A percentile compares a stretch with the other conserved stretches of the same genome.
These are phyloP conservation scores for Halichoeres trimaculatus DNA, from an alignment of 2,113 vertebrate species.

Conservation along the genomic window DNA sequence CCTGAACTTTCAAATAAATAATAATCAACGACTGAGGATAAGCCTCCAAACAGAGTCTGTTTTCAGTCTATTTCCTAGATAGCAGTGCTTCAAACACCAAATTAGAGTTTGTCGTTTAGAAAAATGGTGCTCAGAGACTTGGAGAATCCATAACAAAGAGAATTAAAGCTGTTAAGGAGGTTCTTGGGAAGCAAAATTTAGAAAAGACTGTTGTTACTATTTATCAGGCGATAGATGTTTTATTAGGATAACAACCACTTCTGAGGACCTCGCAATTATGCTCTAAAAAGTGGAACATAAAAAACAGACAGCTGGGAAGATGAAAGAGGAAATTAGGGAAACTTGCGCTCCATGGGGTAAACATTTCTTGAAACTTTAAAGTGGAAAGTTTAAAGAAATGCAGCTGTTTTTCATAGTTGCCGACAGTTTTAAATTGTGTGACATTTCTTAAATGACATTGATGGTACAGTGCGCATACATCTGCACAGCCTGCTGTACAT, in stretches of 20 bases:
- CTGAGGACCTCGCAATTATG: too few relatives aligned
- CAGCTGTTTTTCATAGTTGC: conserved; percentile 16
- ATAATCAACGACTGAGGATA: neutral
- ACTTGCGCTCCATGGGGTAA: neutral
- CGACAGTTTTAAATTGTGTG: conserved; percentile 20
- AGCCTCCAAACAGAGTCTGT: neutral
- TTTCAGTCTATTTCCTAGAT: neutral
- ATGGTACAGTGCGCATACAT: conserved; percentile 43
- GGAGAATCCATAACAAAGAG: neutral
- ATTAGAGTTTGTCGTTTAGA: neutral
- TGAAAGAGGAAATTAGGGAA: neutral
- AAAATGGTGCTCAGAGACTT: neutral
- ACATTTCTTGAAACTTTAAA: neutral
- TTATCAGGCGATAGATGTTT: neutral
- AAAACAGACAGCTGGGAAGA: neutral
- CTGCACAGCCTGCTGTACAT: conserved; percentile 37
- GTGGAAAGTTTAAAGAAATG: conserved; percentile 2
- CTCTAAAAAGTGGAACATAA: neutral
- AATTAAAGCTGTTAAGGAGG: neutral
- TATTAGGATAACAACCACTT: neutral
- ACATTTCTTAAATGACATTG: conserved; percentile 49
- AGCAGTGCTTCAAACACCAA: neutral
- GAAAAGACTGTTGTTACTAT: neutral
- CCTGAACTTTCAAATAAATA: neutral
- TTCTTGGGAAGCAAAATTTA: neutral